Percentiles rank a stretch among this genome's conserved stretches.
These are phyloP conservation scores for Brachymystax lenok DNA, from an alignment of 2,797 vertebrate species.

Conservation along the genomic window DNA sequence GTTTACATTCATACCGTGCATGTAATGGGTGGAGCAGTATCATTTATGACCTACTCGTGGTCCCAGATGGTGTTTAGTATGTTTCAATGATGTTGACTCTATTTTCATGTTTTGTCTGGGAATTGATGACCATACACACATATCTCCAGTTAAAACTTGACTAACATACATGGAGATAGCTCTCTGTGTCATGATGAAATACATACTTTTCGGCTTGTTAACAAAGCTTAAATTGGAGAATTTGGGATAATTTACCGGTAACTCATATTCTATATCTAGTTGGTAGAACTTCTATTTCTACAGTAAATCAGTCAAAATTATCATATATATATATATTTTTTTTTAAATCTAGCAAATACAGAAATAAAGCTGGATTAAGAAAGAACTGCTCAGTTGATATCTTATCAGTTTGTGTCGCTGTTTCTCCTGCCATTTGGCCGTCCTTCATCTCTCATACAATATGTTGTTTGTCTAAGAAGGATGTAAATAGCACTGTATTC, in stretches of 20 bases:
- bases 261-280: background rate
- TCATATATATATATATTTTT: slow-evolving; percentile 13
- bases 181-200: background rate
- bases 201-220: background rate
- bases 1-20: background rate
- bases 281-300: background rate
- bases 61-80: background rate
- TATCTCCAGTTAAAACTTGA: slow-evolving; percentile 84
- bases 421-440: slow-evolving; percentile 1
- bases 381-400: slow-evolving; percentile 1
- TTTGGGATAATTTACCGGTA: background rate
- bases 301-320: slow-evolving; percentile 14
- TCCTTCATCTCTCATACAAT: slow-evolving; percentile 53
- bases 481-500: slow-evolving; percentile 50
- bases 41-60: background rate
- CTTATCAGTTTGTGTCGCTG: slow-evolving; percentile 34
- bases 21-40: background rate
- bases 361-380: slow-evolving; percentile 29
- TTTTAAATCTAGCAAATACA: slow-evolving; percentile 27
- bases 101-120: slow-evolving; percentile 65
- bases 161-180: background rate
- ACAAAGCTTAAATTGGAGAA: background rate
- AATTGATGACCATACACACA: slow-evolving; percentile 90
- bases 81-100: background rate
- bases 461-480: slow-evolving; percentile 42